Evolutionary conservation across 2,797 vertebrate genomes (phyloP).

Genomic region (Steatocranus sp.): DNA sequence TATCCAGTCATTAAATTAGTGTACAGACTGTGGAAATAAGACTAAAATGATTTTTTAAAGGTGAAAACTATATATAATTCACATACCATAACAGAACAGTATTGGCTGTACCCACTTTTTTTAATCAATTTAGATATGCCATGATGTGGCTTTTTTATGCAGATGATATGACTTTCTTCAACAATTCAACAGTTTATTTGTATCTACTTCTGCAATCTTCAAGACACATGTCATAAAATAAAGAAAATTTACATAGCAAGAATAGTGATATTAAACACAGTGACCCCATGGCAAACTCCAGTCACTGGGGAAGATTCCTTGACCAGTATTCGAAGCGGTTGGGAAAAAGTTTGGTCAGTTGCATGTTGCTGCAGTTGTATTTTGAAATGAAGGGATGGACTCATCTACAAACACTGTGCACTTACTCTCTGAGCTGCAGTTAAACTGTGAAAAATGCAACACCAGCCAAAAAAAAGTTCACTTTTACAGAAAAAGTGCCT

Average conservation of each 20-base stretch:
- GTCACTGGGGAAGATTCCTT: neutral
- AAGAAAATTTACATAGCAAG: neutral
- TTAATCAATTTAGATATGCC: accelerated
- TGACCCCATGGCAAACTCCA: neutral
- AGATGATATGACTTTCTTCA: neutral
- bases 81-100: neutral
- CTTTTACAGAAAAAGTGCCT: neutral
- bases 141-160: neutral
- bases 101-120: neutral
- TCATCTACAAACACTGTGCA: neutral
- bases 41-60: neutral
- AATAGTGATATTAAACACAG: neutral
- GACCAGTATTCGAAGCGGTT: neutral
- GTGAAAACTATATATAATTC: neutral
- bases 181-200: neutral
- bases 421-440: neutral
- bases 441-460: neutral
- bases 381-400: neutral
- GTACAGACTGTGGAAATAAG: neutral
- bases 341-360: neutral
- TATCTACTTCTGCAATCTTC: neutral
- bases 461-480: neutral
- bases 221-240: neutral
- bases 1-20: neutral
- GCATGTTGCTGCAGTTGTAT: neutral